Conservation (phyloP, 2,797 vertebrate genomes). For the Megaceryle alcyon region DNA sequence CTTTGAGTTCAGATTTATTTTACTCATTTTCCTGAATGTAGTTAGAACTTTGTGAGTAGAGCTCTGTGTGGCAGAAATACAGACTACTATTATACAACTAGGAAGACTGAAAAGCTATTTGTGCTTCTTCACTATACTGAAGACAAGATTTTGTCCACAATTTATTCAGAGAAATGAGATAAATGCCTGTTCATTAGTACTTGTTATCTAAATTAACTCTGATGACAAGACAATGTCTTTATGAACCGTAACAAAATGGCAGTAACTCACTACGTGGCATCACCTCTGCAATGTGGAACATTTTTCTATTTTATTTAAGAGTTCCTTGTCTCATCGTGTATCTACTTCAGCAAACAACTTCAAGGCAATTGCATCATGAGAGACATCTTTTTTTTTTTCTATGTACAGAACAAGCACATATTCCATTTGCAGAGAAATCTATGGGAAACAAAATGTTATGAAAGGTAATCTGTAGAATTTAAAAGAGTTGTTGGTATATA, state of each 20-base stretch:
- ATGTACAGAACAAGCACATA: rapidly evolving
- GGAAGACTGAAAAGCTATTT: not conserved
- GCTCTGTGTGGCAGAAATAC: not conserved
- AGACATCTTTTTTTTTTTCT: not conserved
- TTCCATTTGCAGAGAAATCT: not conserved
- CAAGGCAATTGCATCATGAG: not conserved
- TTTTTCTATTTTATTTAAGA: not conserved
- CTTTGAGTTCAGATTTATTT: not conserved
- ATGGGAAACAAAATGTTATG: not conserved
- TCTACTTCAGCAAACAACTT: not conserved
- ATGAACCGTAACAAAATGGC: not conserved
- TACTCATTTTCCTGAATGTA: not conserved
- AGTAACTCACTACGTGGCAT: not conserved
- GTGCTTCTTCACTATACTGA: not conserved
- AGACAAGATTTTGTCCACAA: not conserved
- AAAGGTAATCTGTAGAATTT: not conserved
- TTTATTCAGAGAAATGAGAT: not conserved
- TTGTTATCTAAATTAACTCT: not conserved
- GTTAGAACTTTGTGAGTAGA: not conserved
- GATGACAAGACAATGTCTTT: not conserved
- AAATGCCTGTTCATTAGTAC: not conserved
- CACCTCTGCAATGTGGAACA: not conserved
- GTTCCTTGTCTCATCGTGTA: not conserved
- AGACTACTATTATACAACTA: not conserved
- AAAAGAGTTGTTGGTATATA: not conserved